Base-by-base conservation (phyloP, 2,888 invertebrate genomes). In the Drosophila setosimentum region DNA sequence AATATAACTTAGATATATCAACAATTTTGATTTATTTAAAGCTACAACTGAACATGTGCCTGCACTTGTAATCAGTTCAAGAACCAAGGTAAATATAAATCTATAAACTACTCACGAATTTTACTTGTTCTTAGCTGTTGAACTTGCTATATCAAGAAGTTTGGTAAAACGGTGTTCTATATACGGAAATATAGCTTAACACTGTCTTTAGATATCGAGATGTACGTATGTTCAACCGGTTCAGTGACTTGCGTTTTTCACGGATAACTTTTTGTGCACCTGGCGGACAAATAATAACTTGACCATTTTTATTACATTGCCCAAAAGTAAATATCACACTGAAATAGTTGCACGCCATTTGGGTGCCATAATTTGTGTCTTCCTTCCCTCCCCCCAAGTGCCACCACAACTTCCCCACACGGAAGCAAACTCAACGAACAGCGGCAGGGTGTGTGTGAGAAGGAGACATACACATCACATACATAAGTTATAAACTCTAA, bases 291-390 rank as follows among this genome's bases (percentile, higher is more conserved):
- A 78, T 78, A 78, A 78, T 78, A 76, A 70, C 61, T 68, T 71
- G 77, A 70, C 64, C 80, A 80, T 65, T 78, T 78, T 80, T 78
- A 80, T 71, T 76, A 80, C 80, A 48, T 40, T 29, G 60, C 42
- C 51, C 67, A n/a, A 11, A 55, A 58, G 59, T 37, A 55, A 59
- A 49, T 73, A 73, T 73, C 60, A 65, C 66, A 77, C 45, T 50
- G 61, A 77, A 79, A 78, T 82, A 68, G 70, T 79, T 70, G 68
- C 50, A 68, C 65, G 70, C 66, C 82, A 78, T 82, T 78, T 82
- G 79, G 79, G 70, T 70, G 68, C 68, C 75, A 78, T 68, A 80
- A 80, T 71, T 82, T 80, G 48, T 53, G 65, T 60, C 60, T 45
- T 48, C 58, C 27, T 7, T 6, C 16, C 18, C 32, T 32, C 10